These are phyloP conservation scores for Chiloscyllium plagiosum DNA, from an alignment of 2,113 vertebrate species.

Conservation along the genomic window DNA sequence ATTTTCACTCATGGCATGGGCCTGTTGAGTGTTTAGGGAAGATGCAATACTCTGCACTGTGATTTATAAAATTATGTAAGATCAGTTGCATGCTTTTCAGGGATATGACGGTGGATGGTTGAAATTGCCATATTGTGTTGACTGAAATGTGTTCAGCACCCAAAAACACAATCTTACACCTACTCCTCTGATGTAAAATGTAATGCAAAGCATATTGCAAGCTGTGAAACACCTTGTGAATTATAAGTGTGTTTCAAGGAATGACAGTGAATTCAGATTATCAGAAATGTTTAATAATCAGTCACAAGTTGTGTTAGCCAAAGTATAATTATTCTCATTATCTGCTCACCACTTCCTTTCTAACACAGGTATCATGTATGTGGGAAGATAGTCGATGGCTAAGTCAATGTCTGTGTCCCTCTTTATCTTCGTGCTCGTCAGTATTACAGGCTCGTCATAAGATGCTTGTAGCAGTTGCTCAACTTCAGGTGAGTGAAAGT, in stretches of 20 bases:
- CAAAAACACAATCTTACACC: not conserved
- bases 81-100: not conserved
- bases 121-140: not conserved
- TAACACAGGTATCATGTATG: slow-evolving; percentile 69
- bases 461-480: slow-evolving; percentile 74
- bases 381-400: slow-evolving; percentile 85
- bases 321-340: not conserved
- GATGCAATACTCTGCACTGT: not conserved
- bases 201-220: not conserved
- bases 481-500: slow-evolving; percentile 67
- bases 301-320: not conserved
- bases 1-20: not conserved
- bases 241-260: not conserved
- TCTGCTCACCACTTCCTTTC: not conserved
- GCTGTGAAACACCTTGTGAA: slow-evolving; percentile 11
- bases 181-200: not conserved
- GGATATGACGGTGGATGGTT: not conserved
- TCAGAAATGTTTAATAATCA: not conserved
- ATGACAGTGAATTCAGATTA: not conserved
- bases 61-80: not conserved
- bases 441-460: slow-evolving; percentile 79
- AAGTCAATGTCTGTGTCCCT: slow-evolving; percentile 70
- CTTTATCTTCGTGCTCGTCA: slow-evolving; percentile 77
- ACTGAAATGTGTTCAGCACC: not conserved
- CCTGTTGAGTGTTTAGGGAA: not conserved